These are phyloP conservation scores for Pachyramphus minor DNA, from an alignment of 2,113 vertebrate species.

Conservation along the genomic window DNA sequence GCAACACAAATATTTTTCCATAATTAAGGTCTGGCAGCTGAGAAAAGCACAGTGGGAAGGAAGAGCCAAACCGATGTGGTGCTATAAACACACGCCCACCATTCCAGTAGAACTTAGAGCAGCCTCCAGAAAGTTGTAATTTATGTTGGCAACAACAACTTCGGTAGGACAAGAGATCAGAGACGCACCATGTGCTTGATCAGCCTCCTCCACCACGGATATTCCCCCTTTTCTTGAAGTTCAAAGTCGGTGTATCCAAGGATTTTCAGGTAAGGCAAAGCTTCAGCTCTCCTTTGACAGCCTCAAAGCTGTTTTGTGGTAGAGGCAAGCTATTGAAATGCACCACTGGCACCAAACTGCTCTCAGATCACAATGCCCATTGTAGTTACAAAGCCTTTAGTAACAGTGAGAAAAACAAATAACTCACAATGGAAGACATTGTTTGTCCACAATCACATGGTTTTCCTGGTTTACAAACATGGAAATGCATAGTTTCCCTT, in stretches of 20 bases:
- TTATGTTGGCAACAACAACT: neutral
- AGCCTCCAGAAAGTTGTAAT: neutral
- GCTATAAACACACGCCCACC: neutral
- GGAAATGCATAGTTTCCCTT: conserved; percentile 33
- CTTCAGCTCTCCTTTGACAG: neutral
- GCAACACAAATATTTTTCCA: neutral
- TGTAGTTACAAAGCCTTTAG: neutral
- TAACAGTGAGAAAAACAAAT: conserved; percentile 30
- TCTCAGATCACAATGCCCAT: neutral
- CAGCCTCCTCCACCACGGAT: neutral
- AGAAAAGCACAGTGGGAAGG: neutral
- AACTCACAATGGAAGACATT: neutral
- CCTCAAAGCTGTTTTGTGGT: neutral
- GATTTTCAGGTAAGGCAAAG: neutral
- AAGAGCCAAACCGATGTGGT: conserved; percentile 7
- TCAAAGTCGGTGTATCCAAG: neutral
- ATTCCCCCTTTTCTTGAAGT: neutral
- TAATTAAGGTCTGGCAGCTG: conserved; percentile 8
- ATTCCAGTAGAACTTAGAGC: neutral
- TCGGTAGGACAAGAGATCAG: neutral
- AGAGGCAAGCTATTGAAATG: neutral
- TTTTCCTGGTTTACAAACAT: conserved; percentile 13
- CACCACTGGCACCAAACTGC: neutral
- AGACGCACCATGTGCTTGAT: neutral
- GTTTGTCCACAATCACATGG: conserved; percentile 10